These are phyloP conservation scores for Halocynthia aurantium DNA, from an alignment of 23 tunicate species.

Conservation along the genomic window DNA sequence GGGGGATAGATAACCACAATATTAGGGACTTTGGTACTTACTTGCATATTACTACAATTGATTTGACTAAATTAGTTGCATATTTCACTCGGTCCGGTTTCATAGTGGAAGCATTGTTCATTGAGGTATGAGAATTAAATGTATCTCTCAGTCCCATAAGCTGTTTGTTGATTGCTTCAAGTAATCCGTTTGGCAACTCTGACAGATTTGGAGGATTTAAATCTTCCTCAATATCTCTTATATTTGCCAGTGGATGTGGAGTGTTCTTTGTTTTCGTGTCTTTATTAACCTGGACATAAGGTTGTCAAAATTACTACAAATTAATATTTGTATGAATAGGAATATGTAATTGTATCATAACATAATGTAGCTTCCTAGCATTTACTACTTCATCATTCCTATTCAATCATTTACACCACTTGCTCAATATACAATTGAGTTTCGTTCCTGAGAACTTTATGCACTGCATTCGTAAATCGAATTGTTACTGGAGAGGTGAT, in stretches of 20 bases:
- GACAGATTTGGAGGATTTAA: slow-evolving; percentile 14
- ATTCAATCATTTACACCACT: no score
- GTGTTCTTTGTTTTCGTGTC: background rate
- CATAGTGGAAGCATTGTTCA: background rate
- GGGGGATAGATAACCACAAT: background rate
- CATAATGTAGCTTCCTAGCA: no score
- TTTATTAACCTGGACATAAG: background rate
- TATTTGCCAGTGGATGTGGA: slow-evolving; percentile 2
- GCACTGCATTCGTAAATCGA: no score
- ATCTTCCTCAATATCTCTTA: slow-evolving; percentile 2
- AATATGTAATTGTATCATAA: no score
- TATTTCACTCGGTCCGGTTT: slow-evolving; percentile 6
- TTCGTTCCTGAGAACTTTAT: no score
- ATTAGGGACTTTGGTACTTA: background rate
- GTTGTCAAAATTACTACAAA: no score
- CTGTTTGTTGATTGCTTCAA: slow-evolving; percentile 9
- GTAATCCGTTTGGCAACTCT: slow-evolving; percentile 14
- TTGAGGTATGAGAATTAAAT: background rate
- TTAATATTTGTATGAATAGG: no score
- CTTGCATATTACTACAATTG: slow-evolving; percentile 19
- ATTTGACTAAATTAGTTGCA: slow-evolving; percentile 17
- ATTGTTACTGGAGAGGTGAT: no score
- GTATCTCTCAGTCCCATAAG: slow-evolving; percentile 16
- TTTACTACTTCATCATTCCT: no score
- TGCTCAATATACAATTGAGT: no score